Conservation (phyloP, 2,888 invertebrate genomes). For the Nomada hirtipes region DNA sequence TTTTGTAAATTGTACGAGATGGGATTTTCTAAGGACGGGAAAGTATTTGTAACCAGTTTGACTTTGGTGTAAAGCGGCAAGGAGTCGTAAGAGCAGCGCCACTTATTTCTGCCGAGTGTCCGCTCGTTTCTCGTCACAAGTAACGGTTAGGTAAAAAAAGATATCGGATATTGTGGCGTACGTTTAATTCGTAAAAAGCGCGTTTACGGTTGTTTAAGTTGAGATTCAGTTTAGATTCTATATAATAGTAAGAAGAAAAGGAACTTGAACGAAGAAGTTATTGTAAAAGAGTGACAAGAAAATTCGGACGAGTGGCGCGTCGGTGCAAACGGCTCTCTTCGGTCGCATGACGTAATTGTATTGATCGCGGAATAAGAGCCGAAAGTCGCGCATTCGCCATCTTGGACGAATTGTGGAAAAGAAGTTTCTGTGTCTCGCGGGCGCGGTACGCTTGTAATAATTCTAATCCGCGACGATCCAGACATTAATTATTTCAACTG, state of each 20-base stretch:
- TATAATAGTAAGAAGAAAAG: neutral
- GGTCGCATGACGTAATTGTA: conserved; percentile 85
- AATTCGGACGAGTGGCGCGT: conserved; percentile 74
- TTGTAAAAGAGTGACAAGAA: conserved; percentile 63
- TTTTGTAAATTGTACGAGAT: neutral
- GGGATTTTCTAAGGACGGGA: neutral
- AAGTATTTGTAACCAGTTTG: conserved; percentile 54
- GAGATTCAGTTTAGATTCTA: conserved; percentile 31
- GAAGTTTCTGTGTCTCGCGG: conserved; percentile 80
- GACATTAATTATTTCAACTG: conserved; percentile 81
- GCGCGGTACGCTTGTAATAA: conserved; percentile 76
- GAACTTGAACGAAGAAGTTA: conserved; percentile 31
- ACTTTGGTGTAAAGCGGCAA: conserved; percentile 59
- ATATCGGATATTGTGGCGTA: conserved; percentile 42
- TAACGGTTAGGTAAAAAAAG: conserved; percentile 63
- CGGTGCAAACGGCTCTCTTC: conserved; percentile 75
- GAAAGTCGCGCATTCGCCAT: conserved; percentile 85
- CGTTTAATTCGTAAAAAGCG: conserved; percentile 53
- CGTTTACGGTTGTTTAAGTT: conserved; percentile 33
- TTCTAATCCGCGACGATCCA: conserved; percentile 83
- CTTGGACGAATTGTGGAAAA: conserved; percentile 84
- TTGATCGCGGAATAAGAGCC: conserved; percentile 84
- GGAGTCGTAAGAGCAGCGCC: conserved; percentile 72
- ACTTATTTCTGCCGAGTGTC: conserved; percentile 64
- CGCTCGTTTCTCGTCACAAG: conserved; percentile 69